Evolutionary conservation across 2,113 vertebrate species (phyloP).

Genomic region (Ammodytes marinus): DNA sequence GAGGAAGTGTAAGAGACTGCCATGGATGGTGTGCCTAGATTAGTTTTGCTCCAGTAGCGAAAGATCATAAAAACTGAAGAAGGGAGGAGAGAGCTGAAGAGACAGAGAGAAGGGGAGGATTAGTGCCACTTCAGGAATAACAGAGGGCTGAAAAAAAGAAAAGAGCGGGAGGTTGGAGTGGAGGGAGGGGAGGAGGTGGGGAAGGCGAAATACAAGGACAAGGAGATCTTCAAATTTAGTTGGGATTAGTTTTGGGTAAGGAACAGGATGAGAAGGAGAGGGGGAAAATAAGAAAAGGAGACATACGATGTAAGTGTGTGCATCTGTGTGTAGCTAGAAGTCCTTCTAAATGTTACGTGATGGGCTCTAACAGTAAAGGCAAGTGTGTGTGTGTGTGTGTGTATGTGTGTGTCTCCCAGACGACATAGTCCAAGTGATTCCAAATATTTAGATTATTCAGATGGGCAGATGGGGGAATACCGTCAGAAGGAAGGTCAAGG

Average conservation of each 20-base stretch:
- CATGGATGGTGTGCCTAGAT: constrained; percentile 83
- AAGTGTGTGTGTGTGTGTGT: constrained; percentile 14
- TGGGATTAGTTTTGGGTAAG: constrained; percentile 82
- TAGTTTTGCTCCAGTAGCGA: constrained; percentile 87
- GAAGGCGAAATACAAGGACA: constrained; percentile 52
- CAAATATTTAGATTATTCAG: constrained; percentile 48
- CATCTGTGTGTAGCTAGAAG: constrained; percentile 23
- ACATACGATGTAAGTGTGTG: constrained; percentile 32
- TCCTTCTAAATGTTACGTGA: constrained; percentile 30
- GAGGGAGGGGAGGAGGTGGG: constrained; percentile 3
- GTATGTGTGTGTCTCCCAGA: constrained; percentile 7
- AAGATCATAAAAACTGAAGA: constrained; percentile 86
- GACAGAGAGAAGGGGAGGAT: constrained; percentile 84
- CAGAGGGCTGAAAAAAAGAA: constrained; percentile 78
- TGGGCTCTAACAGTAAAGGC: constrained; percentile 35
- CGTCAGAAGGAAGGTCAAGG: constrained; percentile 65
- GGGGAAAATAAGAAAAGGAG: constrained; percentile 22
- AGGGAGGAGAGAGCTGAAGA: constrained; percentile 79
- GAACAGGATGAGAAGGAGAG: constrained; percentile 63
- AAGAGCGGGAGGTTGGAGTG: constrained; percentile 50
- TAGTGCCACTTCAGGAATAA: constrained; percentile 87
- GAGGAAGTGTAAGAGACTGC: constrained; percentile 57
- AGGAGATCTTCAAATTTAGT: constrained; percentile 79
- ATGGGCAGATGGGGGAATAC: constrained; percentile 51
- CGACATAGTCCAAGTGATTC: constrained; percentile 43